These are phyloP conservation scores for Tridacna gigas DNA, from an alignment of 2,888 invertebrate genomes.

Conservation along the genomic window DNA sequence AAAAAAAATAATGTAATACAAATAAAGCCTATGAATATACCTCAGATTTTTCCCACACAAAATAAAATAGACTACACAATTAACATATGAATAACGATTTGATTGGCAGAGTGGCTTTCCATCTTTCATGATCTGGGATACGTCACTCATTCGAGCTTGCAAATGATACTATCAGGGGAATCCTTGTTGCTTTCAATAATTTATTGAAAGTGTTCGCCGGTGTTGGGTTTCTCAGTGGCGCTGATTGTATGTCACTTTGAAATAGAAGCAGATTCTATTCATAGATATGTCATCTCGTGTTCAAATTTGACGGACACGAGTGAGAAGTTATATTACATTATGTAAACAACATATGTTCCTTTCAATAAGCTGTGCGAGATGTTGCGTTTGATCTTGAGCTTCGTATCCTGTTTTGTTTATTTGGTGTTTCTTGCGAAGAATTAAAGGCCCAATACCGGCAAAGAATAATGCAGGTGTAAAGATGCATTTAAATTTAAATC, in stretches of 20 bases:
- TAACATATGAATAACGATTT: background rate
- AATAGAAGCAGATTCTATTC: constrained; percentile 1
- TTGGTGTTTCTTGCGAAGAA: no score
- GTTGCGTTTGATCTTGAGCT: no score
- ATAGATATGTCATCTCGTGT: constrained; percentile 1
- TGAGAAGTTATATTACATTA: background rate
- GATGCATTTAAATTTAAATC: no score
- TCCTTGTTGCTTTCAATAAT: constrained; percentile 1
- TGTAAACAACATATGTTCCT: no score
- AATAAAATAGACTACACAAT: background rate
- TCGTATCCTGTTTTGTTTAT: no score
- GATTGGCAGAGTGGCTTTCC: background rate
- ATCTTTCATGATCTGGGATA: background rate
- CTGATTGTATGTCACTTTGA: background rate
- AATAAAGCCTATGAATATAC: no score
- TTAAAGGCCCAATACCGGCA: no score
- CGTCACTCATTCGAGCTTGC: background rate
- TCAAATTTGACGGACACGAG: constrained; percentile 9
- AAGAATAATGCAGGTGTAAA: no score
- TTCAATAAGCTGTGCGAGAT: no score
- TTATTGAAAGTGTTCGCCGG: constrained; percentile 7
- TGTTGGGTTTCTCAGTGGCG: constrained; percentile 6
- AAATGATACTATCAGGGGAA: background rate
- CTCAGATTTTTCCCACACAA: background rate
- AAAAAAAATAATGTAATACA: no score